Evolutionary conservation across 2,888 invertebrate species (phyloP).

Genomic region (Orthosia gracilis): DNA sequence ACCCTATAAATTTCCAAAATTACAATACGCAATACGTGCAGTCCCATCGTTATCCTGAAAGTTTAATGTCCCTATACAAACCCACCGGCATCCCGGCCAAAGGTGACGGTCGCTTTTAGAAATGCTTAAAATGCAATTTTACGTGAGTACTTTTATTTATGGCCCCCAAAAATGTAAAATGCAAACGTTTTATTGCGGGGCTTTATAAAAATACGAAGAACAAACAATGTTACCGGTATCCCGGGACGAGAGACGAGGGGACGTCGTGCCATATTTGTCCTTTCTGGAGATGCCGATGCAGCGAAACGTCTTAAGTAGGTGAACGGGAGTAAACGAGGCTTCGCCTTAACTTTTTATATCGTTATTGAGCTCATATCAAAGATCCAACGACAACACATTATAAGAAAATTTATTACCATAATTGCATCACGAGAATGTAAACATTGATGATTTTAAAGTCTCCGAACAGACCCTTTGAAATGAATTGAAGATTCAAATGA

Average conservation of each 20-base stretch:
- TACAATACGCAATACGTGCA: slow-evolving; percentile 77
- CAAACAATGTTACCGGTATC: slow-evolving; percentile 88
- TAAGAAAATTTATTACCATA: slow-evolving; percentile 67
- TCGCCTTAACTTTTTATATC: slow-evolving; percentile 51
- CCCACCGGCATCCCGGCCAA: slow-evolving; percentile 76
- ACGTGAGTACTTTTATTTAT: slow-evolving; percentile 88
- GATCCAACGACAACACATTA: slow-evolving; percentile 54
- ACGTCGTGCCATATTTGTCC: slow-evolving; percentile 84
- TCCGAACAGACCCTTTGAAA: slow-evolving; percentile 80
- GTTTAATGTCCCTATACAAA: slow-evolving; percentile 78
- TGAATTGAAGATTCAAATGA: slow-evolving; percentile 87
- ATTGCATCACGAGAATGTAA: slow-evolving; percentile 75
- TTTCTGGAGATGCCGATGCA: slow-evolving; percentile 78
- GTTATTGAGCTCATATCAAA: slow-evolving; percentile 54
- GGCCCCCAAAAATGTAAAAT: slow-evolving; percentile 89
- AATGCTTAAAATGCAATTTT: slow-evolving; percentile 91
- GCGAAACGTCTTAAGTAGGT: slow-evolving; percentile 75
- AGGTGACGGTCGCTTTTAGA: slow-evolving; percentile 86
- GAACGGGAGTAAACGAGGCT: slow-evolving; percentile 71
- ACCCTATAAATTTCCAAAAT: slow-evolving; percentile 78
- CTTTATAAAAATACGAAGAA: slow-evolving; percentile 89
- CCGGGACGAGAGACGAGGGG: slow-evolving; percentile 84
- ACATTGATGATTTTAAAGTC: slow-evolving; percentile 76
- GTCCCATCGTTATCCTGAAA: slow-evolving; percentile 78
- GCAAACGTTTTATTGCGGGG: slow-evolving; percentile 90